Evolutionary conservation across 2,113 vertebrate genomes (phyloP).

Genomic region (Barnardius zonarius): DNA sequence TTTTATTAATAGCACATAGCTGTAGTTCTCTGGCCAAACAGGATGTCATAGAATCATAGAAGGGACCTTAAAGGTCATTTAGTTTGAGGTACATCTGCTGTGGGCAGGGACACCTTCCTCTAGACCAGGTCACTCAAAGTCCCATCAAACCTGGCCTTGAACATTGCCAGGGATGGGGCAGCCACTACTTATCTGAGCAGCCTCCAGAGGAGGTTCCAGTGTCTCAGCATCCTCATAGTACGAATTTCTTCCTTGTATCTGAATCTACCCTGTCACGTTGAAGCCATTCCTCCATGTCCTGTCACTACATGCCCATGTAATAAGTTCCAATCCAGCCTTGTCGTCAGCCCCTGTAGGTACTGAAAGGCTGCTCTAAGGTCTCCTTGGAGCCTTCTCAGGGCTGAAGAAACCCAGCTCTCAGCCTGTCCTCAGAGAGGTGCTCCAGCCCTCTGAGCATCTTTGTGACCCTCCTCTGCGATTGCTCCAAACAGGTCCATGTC

Average conservation of each 20-base stretch:
- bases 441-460: background rate
- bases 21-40: background rate
- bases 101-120: background rate
- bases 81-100: background rate
- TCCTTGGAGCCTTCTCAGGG: background rate
- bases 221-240: background rate
- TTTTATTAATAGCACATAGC: background rate
- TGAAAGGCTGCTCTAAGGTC: background rate
- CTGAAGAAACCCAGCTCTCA: background rate
- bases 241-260: background rate
- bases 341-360: background rate
- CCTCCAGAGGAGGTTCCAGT: background rate
- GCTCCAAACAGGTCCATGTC: background rate
- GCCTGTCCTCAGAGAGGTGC: background rate
- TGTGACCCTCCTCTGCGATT: background rate
- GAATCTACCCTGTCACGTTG: background rate
- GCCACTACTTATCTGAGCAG: background rate
- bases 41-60: background rate
- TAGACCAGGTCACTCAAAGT: background rate
- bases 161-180: background rate
- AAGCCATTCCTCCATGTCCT: background rate
- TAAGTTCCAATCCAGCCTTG: background rate
- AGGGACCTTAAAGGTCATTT: background rate
- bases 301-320: background rate
- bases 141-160: background rate